These are phyloP conservation scores for Halesus radiatus DNA, from an alignment of 1,140 invertebrate genomes.

Conservation along the genomic window DNA sequence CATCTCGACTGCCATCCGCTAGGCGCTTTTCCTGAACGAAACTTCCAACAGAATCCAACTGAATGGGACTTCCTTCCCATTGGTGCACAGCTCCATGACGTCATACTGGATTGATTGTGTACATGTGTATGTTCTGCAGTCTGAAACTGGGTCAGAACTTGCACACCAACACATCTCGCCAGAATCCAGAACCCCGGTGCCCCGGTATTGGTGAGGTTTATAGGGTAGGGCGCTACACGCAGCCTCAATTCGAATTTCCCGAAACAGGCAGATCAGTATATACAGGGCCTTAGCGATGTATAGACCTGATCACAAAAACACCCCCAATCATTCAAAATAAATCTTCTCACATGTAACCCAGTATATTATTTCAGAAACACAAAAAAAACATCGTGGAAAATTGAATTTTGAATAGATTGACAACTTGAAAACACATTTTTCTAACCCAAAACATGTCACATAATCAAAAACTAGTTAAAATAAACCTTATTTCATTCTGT, in stretches of 20 bases:
- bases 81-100: conserved; percentile 63
- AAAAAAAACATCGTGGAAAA: too few relatives aligned
- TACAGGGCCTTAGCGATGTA: neutral
- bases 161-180: conserved; percentile 31
- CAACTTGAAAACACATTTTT: too few relatives aligned
- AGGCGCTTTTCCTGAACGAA: conserved; percentile 55
- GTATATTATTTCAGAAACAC: neutral
- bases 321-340: neutral
- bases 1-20: conserved; percentile 59
- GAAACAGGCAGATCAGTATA: neutral
- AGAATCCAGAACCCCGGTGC: neutral
- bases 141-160: conserved; percentile 53
- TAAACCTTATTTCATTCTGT: too few relatives aligned
- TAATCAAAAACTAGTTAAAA: too few relatives aligned
- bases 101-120: conserved; percentile 60
- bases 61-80: conserved; percentile 63
- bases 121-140: conserved; percentile 49
- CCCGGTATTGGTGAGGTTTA: conserved; percentile 10
- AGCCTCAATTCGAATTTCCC: neutral
- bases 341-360: neutral
- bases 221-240: conserved; percentile 9
- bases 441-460: too few relatives aligned
- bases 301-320: neutral
- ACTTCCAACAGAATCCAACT: conserved; percentile 54
- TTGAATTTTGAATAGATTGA: neutral